phyloP scores from a whole-genome alignment of 2,888 invertebrate genomes.

The Ornithoptera priamus region DNA sequence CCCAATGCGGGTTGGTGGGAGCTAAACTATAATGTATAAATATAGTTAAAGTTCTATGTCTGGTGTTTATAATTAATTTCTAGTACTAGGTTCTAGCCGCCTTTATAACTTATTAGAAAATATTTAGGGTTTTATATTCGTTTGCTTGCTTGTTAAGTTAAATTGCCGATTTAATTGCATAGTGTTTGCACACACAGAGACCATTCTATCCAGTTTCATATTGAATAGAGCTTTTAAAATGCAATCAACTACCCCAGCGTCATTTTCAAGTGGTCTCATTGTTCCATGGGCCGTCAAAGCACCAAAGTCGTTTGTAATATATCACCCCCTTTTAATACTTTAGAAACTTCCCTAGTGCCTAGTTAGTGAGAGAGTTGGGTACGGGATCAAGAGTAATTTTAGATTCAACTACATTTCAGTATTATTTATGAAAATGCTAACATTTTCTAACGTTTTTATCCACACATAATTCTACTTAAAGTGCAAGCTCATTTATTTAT shows the following conservation, averaged over 20 bases:
- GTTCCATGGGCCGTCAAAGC: slow-evolving; percentile 21
- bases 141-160: neutral
- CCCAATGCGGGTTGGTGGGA: too few species aligned
- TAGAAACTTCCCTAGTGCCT: slow-evolving; percentile 13
- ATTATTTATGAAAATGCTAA: too few species aligned
- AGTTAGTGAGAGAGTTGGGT: slow-evolving; percentile 1
- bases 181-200: slow-evolving; percentile 15
- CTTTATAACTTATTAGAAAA: too few species aligned
- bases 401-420: too few species aligned
- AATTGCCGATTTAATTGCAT: slow-evolving; percentile 10
- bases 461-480: too few species aligned
- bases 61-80: too few species aligned
- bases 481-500: too few species aligned
- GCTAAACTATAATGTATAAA: too few species aligned
- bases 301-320: slow-evolving; percentile 24
- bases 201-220: slow-evolving; percentile 4
- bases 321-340: slow-evolving; percentile 23
- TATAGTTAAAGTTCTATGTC: too few species aligned
- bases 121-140: neutral
- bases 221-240: slow-evolving; percentile 24
- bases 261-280: slow-evolving; percentile 23
- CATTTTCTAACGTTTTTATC: too few species aligned
- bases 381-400: too few species aligned
- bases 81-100: too few species aligned
- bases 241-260: slow-evolving; percentile 27